Evolutionary conservation across 1,140 invertebrate genomes (phyloP).

Genomic region (Cotesia vestalis): DNA sequence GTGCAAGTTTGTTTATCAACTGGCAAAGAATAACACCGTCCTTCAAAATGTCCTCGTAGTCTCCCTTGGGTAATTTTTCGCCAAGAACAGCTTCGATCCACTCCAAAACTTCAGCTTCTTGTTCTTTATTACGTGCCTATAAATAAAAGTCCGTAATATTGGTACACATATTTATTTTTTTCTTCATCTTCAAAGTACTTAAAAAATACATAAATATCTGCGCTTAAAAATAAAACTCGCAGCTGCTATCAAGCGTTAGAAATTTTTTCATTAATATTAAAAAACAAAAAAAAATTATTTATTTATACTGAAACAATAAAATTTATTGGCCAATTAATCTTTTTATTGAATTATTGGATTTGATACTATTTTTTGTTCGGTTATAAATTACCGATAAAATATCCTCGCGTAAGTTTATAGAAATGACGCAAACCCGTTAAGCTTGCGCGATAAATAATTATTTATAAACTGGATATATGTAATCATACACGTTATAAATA

Average conservation of each 20-base stretch:
- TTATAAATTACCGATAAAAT: background rate
- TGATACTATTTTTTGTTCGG: constrained; percentile 1
- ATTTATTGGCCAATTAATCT: background rate
- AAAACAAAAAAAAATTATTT: too few relatives aligned
- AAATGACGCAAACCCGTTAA: background rate
- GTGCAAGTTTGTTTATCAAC: constrained; percentile 92
- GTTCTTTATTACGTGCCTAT: constrained; percentile 87
- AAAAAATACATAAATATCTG: background rate
- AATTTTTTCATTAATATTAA: background rate
- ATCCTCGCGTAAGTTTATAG: background rate
- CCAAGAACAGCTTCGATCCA: constrained; percentile 92
- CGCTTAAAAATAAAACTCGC: background rate
- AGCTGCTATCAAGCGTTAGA: constrained; percentile 6
- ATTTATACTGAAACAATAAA: background rate
- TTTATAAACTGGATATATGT: background rate
- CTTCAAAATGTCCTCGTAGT: constrained; percentile 90
- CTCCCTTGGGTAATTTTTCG: constrained; percentile 82
- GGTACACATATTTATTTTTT: background rate
- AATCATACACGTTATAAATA: constrained; percentile 2
- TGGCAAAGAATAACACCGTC: constrained; percentile 95
- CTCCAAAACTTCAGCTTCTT: constrained; percentile 87
- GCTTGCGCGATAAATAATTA: constrained; percentile 13
- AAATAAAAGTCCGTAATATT: constrained; percentile 32
- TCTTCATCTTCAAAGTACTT: background rate
- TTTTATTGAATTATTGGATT: background rate